Evolutionary conservation across 1,140 invertebrate species (phyloP).

Genomic region (Drosophila kikkawai): DNA sequence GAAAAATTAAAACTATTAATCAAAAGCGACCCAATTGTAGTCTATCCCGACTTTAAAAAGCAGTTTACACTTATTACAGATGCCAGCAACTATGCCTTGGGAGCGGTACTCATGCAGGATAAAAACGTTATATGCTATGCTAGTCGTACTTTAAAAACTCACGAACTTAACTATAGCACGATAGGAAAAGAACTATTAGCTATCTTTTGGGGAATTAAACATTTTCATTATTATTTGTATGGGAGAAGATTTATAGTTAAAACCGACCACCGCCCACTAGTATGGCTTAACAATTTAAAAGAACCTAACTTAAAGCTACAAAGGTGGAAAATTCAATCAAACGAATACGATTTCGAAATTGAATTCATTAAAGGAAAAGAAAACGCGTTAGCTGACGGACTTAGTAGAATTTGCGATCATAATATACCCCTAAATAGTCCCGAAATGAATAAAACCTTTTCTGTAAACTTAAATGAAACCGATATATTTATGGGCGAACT

Average conservation of each 20-base stretch:
- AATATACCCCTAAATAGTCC: neutral
- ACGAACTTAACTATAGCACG: neutral
- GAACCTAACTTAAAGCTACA: neutral
- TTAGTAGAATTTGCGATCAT: neutral
- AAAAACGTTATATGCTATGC: too few relatives aligned
- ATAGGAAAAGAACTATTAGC: neutral
- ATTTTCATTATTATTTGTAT: neutral
- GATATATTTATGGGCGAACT: neutral
- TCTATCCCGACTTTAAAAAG: too few relatives aligned
- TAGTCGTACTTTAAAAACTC: neutral
- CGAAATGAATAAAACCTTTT: too few relatives aligned
- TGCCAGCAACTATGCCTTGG: conserved; percentile 1
- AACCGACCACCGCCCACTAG: conserved; percentile 1
- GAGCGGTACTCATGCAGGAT: conserved; percentile 1
- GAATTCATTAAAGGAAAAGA: neutral
- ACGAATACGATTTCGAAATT: neutral
- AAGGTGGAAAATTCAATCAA: neutral
- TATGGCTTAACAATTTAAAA: neutral
- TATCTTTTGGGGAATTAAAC: neutral
- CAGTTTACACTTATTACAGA: too few relatives aligned
- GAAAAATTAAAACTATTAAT: neutral
- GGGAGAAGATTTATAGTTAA: neutral
- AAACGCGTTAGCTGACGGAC: neutral
- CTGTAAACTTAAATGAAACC: neutral
- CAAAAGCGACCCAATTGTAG: too few relatives aligned